phyloP scores from a whole-genome alignment of 1,140 invertebrate genomes.

The Aphelenchoides fujianensis region DNA sequence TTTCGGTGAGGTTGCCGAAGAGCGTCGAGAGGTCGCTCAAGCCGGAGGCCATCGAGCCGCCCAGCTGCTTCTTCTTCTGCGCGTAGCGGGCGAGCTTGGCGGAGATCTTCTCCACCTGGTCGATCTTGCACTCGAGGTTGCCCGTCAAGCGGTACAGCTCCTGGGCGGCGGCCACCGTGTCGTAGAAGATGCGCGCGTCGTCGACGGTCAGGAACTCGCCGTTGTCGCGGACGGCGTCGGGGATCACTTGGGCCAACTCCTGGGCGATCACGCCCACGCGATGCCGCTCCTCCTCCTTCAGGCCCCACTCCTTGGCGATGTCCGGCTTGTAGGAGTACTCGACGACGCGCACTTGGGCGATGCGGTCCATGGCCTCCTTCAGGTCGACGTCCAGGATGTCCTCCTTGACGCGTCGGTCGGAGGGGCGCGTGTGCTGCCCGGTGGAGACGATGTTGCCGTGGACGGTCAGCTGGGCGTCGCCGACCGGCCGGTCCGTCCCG shows the following conservation, averaged over 20 bases:
- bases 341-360: slow-evolving; percentile 84
- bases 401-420: slow-evolving; percentile 84
- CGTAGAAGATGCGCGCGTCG: slow-evolving; percentile 54
- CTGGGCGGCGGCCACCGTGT: slow-evolving; percentile 52
- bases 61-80: slow-evolving; percentile 22
- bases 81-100: slow-evolving; percentile 33
- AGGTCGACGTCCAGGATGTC: slow-evolving; percentile 76
- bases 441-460: slow-evolving; percentile 80
- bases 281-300: slow-evolving; percentile 67
- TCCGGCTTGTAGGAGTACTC: slow-evolving; percentile 82
- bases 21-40: slow-evolving; percentile 28
- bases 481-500: slow-evolving; percentile 76
- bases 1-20: slow-evolving; percentile 14
- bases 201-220: slow-evolving; percentile 57
- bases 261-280: slow-evolving; percentile 81
- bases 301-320: slow-evolving; percentile 80
- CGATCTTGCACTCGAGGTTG: slow-evolving; percentile 54
- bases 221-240: slow-evolving; percentile 82
- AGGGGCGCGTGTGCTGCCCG: slow-evolving; percentile 88
- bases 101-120: slow-evolving; percentile 51
- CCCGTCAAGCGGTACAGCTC: slow-evolving; percentile 49
- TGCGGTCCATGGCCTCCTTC: slow-evolving; percentile 57
- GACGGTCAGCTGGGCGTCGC: slow-evolving; percentile 78
- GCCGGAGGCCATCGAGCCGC: slow-evolving; percentile 41
- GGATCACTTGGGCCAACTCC: slow-evolving; percentile 81